A percentile compares a stretch with the other conserved stretches of the same genome.
phyloP scores from a whole-genome alignment of 2,797 vertebrate species.

The Oreonectes daqikongensis region DNA sequence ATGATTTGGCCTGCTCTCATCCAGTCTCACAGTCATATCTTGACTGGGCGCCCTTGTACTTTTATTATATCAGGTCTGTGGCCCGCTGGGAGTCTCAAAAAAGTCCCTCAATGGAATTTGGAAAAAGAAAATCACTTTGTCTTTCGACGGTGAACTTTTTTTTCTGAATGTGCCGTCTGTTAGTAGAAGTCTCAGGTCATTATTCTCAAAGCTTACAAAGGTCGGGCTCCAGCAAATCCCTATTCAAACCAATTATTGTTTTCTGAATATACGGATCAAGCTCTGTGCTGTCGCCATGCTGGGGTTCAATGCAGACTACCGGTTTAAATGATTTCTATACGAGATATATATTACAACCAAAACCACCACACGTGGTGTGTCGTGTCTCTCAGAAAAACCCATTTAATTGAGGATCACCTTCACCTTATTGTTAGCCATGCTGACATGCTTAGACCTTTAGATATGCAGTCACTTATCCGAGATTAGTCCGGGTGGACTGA shows the following conservation, averaged over 20 bases:
- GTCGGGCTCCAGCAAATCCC: constrained; percentile 71
- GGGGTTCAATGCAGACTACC: constrained; percentile 16
- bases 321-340: constrained; percentile 29
- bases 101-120: constrained; percentile 64
- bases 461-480: constrained; percentile 63
- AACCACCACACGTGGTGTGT: constrained; percentile 12
- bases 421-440: constrained; percentile 56
- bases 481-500: constrained; percentile 64
- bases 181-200: constrained; percentile 54
- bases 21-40: constrained; percentile 8
- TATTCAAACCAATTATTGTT: constrained; percentile 70
- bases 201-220: constrained; percentile 62
- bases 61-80: constrained; percentile 64
- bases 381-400: constrained; percentile 11
- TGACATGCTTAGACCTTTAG: constrained; percentile 57
- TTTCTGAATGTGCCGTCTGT: constrained; percentile 53
- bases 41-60: constrained; percentile 8
- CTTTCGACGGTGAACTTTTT: constrained; percentile 56
- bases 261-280: constrained; percentile 60
- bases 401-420: constrained; percentile 39
- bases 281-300: background rate
- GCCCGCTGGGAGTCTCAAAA: constrained; percentile 59
- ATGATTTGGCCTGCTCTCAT: background rate
- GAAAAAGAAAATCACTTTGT: constrained; percentile 47
- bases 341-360: constrained; percentile 23